Conservation (phyloP, 2,113 vertebrate genomes). For the Egretta garzetta region DNA sequence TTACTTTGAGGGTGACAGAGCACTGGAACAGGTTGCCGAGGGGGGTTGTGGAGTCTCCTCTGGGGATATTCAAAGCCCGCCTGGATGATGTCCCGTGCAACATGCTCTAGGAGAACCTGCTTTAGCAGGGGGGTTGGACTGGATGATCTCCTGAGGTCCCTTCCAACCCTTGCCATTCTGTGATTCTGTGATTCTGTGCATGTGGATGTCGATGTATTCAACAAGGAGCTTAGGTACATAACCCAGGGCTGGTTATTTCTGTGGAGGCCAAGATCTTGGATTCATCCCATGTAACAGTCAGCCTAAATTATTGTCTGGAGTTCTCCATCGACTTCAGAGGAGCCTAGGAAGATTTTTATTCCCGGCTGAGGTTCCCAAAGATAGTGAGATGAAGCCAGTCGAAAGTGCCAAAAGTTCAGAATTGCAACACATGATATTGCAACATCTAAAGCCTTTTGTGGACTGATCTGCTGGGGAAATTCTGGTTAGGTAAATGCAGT, state of each 20-base stretch:
- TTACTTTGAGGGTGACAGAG: too few relatives aligned
- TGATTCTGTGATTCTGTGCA: too few relatives aligned
- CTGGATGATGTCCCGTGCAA: too few relatives aligned
- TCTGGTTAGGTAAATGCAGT: slow-evolving; percentile 15
- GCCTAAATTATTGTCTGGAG: not conserved
- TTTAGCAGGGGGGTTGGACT: too few relatives aligned
- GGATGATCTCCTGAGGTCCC: too few relatives aligned
- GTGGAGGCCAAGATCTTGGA: not conserved
- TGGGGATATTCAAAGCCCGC: too few relatives aligned
- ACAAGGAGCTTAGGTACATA: not conserved
- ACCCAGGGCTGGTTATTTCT: not conserved
- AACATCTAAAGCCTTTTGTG: slow-evolving; percentile 39
- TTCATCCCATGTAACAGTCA: not conserved
- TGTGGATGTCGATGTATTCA: not conserved
- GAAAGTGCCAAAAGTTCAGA: not conserved
- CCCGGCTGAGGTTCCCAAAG: not conserved
- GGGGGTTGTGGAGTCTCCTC: too few relatives aligned
- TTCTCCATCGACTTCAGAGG: not conserved
- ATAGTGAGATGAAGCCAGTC: not conserved
- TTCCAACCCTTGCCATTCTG: too few relatives aligned
- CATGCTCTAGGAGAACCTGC: too few relatives aligned
- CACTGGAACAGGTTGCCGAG: too few relatives aligned
- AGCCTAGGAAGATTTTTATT: not conserved
- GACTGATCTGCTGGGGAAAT: slow-evolving; percentile 6
- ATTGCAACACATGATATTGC: not conserved